Conservation (phyloP, 2,797 vertebrate genomes). For the Malacoraja senta region DNA sequence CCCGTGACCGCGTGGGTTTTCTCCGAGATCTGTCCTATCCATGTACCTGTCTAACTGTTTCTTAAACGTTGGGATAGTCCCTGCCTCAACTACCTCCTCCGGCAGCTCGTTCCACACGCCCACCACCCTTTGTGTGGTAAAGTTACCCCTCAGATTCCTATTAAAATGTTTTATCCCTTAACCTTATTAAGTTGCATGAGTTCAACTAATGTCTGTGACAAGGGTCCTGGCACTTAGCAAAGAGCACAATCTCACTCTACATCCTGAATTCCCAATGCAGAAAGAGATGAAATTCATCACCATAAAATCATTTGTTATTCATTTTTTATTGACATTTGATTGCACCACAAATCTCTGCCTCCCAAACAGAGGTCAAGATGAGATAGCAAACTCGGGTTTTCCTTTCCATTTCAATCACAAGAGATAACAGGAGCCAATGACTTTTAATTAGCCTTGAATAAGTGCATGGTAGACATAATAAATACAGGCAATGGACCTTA, state of each 20-base stretch:
- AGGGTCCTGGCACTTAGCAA: background rate
- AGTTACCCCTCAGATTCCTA: too few species aligned
- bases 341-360: background rate
- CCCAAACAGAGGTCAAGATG: background rate
- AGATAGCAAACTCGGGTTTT: background rate
- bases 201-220: background rate
- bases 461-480: background rate
- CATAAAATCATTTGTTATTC: background rate
- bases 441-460: background rate
- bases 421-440: background rate
- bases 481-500: background rate
- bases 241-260: background rate
- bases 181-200: background rate
- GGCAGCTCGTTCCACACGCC: too few species aligned
- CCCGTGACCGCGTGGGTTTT: too few species aligned
- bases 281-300: background rate
- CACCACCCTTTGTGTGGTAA: too few species aligned
- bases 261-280: background rate
- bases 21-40: too few species aligned
- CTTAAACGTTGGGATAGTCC: too few species aligned
- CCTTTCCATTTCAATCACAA: background rate
- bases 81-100: background rate
- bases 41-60: too few species aligned
- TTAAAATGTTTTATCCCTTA: background rate
- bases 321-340: background rate